A percentile compares a stretch with the other conserved stretches of the same genome.
Conservation (phyloP, 2,888 invertebrate species). For the Allygus modestus region DNA sequence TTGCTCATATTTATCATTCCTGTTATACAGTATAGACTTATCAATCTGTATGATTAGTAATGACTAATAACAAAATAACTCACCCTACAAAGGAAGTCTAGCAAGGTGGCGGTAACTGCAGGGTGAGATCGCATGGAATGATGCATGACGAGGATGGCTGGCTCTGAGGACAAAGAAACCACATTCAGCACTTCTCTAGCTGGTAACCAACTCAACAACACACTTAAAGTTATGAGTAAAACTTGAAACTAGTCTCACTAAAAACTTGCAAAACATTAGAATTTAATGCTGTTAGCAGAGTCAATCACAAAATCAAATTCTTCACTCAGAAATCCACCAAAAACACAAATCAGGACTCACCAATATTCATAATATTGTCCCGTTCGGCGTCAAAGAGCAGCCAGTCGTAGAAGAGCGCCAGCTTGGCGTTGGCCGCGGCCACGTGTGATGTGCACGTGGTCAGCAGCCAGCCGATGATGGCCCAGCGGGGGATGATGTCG, state of each 20-base stretch:
- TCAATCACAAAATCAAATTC: too few species aligned
- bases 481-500: slow-evolving; percentile 97
- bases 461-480: slow-evolving; percentile 95
- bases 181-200: neutral
- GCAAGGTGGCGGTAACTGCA: slow-evolving; percentile 90
- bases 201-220: too few species aligned
- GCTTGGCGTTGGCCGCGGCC: slow-evolving; percentile 93
- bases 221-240: too few species aligned
- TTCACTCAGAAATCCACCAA: too few species aligned
- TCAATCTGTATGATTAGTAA: too few species aligned
- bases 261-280: too few species aligned
- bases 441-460: slow-evolving; percentile 94
- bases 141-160: slow-evolving; percentile 95
- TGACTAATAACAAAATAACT: slow-evolving; percentile 72
- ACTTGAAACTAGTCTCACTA: too few species aligned
- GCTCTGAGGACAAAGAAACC: slow-evolving; percentile 78
- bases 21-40: too few species aligned
- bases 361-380: slow-evolving; percentile 97
- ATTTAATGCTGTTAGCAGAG: too few species aligned
- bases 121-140: slow-evolving; percentile 95
- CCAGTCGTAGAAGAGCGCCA: slow-evolving; percentile 96
- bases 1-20: too few species aligned
- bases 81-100: slow-evolving; percentile 92
- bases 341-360: slow-evolving; percentile 71
- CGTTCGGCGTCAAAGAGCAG: slow-evolving; percentile 93